Percentiles rank a stretch among this genome's conserved stretches.
These are phyloP conservation scores for Chinchilla lanigera DNA, from an alignment of 2,113 vertebrate species.

Conservation along the genomic window DNA sequence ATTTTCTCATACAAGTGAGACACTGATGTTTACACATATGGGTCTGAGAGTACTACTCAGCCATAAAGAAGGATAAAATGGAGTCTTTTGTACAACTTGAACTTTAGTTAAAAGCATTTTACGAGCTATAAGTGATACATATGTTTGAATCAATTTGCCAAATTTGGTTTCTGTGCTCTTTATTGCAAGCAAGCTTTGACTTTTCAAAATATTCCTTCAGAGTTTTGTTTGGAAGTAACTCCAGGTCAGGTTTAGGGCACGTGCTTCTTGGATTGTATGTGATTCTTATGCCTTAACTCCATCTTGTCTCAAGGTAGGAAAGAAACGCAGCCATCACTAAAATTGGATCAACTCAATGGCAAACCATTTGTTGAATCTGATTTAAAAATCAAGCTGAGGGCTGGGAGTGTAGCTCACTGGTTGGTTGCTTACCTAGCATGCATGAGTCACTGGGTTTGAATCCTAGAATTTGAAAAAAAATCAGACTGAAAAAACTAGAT, in stretches of 20 bases:
- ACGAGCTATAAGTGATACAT: background rate
- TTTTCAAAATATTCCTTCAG: slow-evolving; percentile 20
- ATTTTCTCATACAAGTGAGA: too few species aligned
- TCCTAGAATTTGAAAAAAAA: background rate
- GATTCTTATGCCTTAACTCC: background rate
- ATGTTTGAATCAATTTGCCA: slow-evolving; percentile 54
- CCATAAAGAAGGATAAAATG: too few species aligned
- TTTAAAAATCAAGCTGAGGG: background rate
- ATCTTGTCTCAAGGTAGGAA: background rate
- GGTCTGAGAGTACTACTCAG: too few species aligned
- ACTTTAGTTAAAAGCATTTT: slow-evolving; percentile 61
- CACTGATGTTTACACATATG: too few species aligned
- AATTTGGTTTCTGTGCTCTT: slow-evolving; percentile 48
- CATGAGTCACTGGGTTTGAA: background rate
- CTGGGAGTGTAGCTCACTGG: background rate
- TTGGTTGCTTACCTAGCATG: background rate
- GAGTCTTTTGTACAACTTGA: too few species aligned
- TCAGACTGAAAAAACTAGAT: background rate
- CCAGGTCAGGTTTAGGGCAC: background rate
- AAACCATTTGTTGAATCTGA: slow-evolving; percentile 36
- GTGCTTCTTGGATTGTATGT: background rate
- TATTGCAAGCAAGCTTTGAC: slow-evolving; percentile 21
- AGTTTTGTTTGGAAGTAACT: slow-evolving; percentile 3
- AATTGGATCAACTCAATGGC: background rate
- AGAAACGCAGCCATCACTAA: background rate